A percentile compares a stretch with the other conserved stretches of the same genome.
These are phyloP conservation scores for Myoxocephalus aenaeus DNA, from an alignment of 2,797 vertebrate genomes.

Conservation along the genomic window DNA sequence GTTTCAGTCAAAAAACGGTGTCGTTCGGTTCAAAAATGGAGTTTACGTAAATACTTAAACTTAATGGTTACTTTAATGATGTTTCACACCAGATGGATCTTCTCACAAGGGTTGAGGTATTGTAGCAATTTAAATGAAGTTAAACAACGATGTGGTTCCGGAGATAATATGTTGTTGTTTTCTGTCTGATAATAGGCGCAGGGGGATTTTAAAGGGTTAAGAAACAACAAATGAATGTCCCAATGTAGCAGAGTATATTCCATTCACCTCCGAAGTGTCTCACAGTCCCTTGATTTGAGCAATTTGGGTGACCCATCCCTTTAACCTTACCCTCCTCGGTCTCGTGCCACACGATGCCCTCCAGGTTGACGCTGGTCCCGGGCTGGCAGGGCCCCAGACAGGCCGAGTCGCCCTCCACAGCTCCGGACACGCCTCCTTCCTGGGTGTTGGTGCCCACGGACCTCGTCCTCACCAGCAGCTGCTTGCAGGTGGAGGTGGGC, in stretches of 20 bases:
- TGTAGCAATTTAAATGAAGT: no score
- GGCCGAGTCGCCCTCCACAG: conserved; percentile 89
- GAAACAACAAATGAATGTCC: no score
- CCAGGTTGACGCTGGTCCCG: conserved; percentile 97
- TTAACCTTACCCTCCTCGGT: conserved; percentile 93
- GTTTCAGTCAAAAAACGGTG: no score
- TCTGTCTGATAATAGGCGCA: no score
- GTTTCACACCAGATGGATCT: no score
- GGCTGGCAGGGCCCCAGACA: conserved; percentile 96
- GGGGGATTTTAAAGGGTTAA: no score
- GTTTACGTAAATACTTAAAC: no score
- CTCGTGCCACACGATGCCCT: conserved; percentile 99
- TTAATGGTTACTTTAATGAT: no score
- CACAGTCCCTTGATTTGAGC: background rate
- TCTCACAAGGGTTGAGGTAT: no score
- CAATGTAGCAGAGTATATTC: background rate
- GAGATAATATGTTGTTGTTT: no score
- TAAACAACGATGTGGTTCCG: no score
- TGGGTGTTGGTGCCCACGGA: conserved; percentile 98
- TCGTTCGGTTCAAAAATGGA: no score
- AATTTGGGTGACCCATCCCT: background rate
- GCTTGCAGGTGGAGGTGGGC: conserved; percentile 89
- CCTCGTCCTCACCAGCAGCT: conserved; percentile 93
- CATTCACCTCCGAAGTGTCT: background rate
- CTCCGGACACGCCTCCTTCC: conserved; percentile 80